Evolutionary conservation across 2,797 vertebrate genomes (phyloP).

Genomic region (Hylomyscus alleni): DNA sequence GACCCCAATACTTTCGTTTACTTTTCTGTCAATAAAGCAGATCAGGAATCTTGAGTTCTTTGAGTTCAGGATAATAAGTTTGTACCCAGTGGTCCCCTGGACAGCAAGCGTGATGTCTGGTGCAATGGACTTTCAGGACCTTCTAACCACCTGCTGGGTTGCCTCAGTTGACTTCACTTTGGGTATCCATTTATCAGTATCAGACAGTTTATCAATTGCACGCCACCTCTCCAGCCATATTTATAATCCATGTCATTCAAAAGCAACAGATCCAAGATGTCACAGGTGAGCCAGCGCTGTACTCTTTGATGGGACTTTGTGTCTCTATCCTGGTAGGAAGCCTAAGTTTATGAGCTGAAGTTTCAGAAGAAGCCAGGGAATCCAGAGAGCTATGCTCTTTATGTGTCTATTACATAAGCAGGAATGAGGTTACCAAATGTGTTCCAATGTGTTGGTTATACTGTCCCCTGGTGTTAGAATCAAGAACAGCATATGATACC

Average conservation of each 20-base stretch:
- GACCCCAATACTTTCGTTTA: neutral
- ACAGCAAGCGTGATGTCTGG: neutral
- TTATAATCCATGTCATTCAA: neutral
- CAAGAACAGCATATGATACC: slow-evolving; percentile 46
- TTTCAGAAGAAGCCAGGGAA: neutral
- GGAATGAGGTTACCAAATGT: rapidly evolving
- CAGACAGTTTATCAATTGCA: neutral
- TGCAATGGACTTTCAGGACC: neutral
- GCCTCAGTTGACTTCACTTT: neutral
- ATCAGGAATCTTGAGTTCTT: neutral
- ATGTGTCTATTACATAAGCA: neutral
- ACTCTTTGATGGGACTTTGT: neutral
- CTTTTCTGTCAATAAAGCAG: neutral
- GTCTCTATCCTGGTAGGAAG: neutral
- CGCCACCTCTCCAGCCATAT: neutral
- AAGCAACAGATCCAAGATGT: neutral
- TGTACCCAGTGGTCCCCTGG: neutral
- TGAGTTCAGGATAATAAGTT: slow-evolving; percentile 4
- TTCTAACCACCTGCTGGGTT: neutral
- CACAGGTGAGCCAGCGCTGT: neutral
- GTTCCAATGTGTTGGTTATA: slow-evolving; percentile 32
- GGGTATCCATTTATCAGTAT: neutral
- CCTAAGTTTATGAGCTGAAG: neutral
- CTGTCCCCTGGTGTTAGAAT: slow-evolving; percentile 73
- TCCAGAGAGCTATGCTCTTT: neutral